Evolutionary conservation across 2,113 vertebrate genomes (phyloP).

Genomic region (Lepisosteus oculatus): DNA sequence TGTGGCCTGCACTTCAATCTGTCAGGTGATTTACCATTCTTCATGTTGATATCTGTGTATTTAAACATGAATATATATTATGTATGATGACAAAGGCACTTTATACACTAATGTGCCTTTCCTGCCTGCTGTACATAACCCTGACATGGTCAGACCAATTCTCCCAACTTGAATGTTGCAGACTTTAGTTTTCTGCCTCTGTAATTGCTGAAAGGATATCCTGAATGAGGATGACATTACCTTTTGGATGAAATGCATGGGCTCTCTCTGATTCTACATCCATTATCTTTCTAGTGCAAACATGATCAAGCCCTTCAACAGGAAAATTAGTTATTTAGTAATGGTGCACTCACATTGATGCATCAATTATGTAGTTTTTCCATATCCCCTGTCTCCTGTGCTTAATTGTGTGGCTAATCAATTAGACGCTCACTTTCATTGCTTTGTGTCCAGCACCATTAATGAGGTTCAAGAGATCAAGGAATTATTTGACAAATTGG

Average conservation of each 20-base stretch:
- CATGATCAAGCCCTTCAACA: conserved; percentile 39
- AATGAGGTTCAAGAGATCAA: conserved; percentile 27
- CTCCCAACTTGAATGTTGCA: no score
- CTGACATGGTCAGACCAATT: no score
- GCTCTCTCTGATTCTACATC: conserved; percentile 48
- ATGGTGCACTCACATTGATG: conserved; percentile 14
- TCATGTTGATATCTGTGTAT: conserved; percentile 27
- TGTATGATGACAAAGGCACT: conserved; percentile 38
- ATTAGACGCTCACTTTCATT: conserved; percentile 30
- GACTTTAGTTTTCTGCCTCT: conserved; percentile 8
- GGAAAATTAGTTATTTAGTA: conserved; percentile 37
- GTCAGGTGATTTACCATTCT: conserved; percentile 37
- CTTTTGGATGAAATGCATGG: conserved; percentile 35
- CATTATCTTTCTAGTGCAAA: conserved; percentile 39
- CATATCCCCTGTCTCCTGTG: conserved; percentile 15
- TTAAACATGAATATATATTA: conserved; percentile 45
- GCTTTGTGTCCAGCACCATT: conserved; percentile 5
- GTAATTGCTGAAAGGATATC: conserved; percentile 23
- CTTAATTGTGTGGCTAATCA: conserved; percentile 47
- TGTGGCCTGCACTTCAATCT: conserved; percentile 26
- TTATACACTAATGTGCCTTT: conserved; percentile 12
- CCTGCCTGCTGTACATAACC: not conserved
- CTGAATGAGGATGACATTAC: conserved; percentile 27
- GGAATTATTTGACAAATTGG: conserved; percentile 5
- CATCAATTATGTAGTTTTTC: conserved; percentile 30